Conservation (phyloP, 2,888 invertebrate species). For the Luffia ferchaultella region DNA sequence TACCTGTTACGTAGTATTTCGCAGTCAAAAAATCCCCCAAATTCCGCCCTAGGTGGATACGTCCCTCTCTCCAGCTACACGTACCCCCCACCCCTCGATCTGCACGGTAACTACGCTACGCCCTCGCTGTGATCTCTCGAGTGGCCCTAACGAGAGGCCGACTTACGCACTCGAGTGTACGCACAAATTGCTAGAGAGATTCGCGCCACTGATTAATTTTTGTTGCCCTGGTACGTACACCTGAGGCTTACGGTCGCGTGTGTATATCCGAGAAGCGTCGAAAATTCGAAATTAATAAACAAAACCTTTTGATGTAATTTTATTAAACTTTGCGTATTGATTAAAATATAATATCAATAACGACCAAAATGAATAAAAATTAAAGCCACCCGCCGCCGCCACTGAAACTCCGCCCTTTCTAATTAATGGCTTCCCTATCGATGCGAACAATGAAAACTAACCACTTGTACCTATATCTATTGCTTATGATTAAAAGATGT, state of each 20-base stretch:
- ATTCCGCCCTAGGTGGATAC: not conserved
- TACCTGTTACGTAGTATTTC: too few species aligned
- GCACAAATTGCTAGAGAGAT: not conserved
- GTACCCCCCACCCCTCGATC: not conserved
- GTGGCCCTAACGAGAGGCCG: not conserved
- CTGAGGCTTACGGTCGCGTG: not conserved
- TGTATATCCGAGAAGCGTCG: not conserved
- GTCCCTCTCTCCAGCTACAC: not conserved
- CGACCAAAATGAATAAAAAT: too few species aligned
- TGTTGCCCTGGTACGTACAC: not conserved
- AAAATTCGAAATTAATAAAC: too few species aligned
- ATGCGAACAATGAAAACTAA: too few species aligned
- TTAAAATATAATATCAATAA: too few species aligned
- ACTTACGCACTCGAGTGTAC: not conserved
- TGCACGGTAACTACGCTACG: not conserved
- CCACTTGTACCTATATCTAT: too few species aligned
- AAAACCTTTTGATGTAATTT: too few species aligned
- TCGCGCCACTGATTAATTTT: not conserved
- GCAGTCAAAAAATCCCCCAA: not conserved
- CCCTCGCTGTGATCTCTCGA: not conserved
- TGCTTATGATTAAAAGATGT: too few species aligned
- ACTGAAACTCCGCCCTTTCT: too few species aligned
- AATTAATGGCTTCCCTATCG: too few species aligned
- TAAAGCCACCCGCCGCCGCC: too few species aligned
- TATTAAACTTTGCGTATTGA: conserved; percentile 9